Percentiles rank a stretch among this genome's conserved stretches.
Conservation (phyloP, 2,888 invertebrate species). For the Drosophila subquinaria region DNA sequence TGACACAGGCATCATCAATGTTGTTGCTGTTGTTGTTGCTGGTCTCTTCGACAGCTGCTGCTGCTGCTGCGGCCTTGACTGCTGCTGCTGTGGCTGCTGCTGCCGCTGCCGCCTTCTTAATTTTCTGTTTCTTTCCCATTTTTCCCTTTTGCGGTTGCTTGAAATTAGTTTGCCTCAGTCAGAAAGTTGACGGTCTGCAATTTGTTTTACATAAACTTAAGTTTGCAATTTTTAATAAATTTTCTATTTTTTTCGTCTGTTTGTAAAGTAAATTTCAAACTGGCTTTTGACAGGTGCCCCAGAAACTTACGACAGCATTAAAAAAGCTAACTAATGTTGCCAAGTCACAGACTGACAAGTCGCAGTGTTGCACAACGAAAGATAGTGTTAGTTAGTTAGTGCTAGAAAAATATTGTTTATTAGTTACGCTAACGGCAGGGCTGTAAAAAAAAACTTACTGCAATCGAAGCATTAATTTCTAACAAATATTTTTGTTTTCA, state of each 20-base stretch:
- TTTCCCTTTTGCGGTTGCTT: not conserved
- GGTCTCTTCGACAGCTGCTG: not conserved
- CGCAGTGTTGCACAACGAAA: not conserved
- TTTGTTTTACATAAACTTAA: conserved; percentile 24
- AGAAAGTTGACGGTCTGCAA: conserved; percentile 28
- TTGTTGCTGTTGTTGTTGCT: conserved; percentile 4
- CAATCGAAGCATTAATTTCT: too few relatives aligned
- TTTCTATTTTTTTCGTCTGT: not conserved
- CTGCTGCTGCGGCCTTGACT: not conserved
- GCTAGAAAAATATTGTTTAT: not conserved
- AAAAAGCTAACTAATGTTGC: not conserved
- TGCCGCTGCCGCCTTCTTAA: conserved; percentile 33
- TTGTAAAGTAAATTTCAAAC: conserved; percentile 10
- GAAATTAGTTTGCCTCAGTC: conserved; percentile 11
- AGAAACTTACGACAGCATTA: not conserved
- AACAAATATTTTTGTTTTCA: too few relatives aligned
- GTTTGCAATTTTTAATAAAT: conserved; percentile 15
- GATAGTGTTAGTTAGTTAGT: not conserved
- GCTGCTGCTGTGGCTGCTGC: not conserved
- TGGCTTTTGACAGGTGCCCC: not conserved
- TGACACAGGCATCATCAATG: not conserved
- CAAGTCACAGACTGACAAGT: conserved; percentile 21
- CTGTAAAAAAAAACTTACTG: not conserved
- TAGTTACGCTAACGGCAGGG: not conserved
- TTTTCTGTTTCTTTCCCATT: conserved; percentile 55